Evolutionary conservation across 2,797 vertebrate genomes (phyloP), one percentile per base, ranked within the genome.

Genomic region (Prionace glauca): DNA sequence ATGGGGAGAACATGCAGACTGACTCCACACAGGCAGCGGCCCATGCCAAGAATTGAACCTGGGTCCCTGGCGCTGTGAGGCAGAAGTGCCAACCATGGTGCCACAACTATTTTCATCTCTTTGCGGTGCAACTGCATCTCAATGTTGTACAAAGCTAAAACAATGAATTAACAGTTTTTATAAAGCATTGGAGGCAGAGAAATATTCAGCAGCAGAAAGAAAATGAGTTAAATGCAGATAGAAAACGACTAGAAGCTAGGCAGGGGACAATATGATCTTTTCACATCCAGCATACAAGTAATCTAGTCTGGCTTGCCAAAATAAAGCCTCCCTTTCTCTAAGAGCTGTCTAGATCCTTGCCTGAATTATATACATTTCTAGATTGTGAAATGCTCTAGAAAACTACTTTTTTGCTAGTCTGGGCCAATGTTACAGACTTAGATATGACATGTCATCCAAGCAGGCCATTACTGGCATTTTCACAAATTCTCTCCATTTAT

Each of bases 321-420:
- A 56, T 74, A 41, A 94, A 72, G 36, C 71, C 69, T 26, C 50
- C 3, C 65, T 71, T 41, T 95, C 45, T 77, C 71, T 60, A 32
- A 18, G 50, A 77, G 41, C 69, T 32, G 60, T 95, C 72, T 9
- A 94, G 24, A 60, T 24, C 71, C 36, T 95, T 77, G 71, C 65
- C 90, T 92, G 67, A 92, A 92, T 92, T 92, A 92, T 92, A 69
- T 94, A n/a, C 72, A 95, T 50, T 74, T 77, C 71, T 60, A 56
- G 71, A 95, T 72, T 74, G 93, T 77, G 45, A 95, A 95, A 56
- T 77, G 71, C 50, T 95, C 29, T 50, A 69, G 93, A 95, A 95
- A 95, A 95, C 93, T 56, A 74, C 93, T 92, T 92, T 92, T 92
- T 92, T 92, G 90, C 90, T 92, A 92, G 62, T 92, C 90, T 92